phyloP scores from a whole-genome alignment of 2,888 invertebrate genomes.

The Malachius bipustulatus region DNA sequence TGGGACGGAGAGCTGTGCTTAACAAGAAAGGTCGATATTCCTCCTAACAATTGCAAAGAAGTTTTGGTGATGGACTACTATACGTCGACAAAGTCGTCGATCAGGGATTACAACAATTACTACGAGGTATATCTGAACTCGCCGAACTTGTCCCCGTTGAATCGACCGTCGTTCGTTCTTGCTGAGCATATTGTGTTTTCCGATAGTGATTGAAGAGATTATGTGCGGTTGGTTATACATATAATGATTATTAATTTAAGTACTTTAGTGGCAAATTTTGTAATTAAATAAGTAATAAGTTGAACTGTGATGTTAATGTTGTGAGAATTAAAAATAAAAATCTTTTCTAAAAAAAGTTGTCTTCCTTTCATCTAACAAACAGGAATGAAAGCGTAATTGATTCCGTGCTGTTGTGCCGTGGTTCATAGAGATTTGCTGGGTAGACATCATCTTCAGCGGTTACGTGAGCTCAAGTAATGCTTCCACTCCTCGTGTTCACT shows the following conservation, averaged over 20 bases:
- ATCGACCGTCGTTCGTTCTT: constrained; percentile 2
- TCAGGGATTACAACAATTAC: constrained; percentile 33
- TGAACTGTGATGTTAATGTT: constrained; percentile 26
- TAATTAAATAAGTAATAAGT: constrained; percentile 24
- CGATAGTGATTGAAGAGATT: constrained; percentile 1
- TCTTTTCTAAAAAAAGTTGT: too few species aligned
- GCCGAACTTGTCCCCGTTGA: constrained; percentile 7
- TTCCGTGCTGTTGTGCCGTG: too few species aligned
- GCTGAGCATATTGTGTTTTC: background rate
- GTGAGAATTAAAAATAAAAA: constrained; percentile 17
- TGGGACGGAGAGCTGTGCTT: constrained; percentile 21
- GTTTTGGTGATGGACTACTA: constrained; percentile 31
- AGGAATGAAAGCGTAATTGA: too few species aligned
- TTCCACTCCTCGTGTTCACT: too few species aligned
- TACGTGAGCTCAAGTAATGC: too few species aligned
- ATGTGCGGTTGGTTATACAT: too few species aligned
- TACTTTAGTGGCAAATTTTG: too few species aligned
- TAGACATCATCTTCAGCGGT: too few species aligned
- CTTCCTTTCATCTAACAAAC: too few species aligned
- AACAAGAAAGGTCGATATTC: constrained; percentile 24
- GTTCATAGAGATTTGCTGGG: too few species aligned
- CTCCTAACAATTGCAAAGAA: constrained; percentile 23
- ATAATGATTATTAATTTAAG: too few species aligned
- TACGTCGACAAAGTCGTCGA: constrained; percentile 26
- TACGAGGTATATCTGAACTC: constrained; percentile 27